Conservation (phyloP, 2,888 invertebrate genomes). For the Nomada hirtipes region DNA sequence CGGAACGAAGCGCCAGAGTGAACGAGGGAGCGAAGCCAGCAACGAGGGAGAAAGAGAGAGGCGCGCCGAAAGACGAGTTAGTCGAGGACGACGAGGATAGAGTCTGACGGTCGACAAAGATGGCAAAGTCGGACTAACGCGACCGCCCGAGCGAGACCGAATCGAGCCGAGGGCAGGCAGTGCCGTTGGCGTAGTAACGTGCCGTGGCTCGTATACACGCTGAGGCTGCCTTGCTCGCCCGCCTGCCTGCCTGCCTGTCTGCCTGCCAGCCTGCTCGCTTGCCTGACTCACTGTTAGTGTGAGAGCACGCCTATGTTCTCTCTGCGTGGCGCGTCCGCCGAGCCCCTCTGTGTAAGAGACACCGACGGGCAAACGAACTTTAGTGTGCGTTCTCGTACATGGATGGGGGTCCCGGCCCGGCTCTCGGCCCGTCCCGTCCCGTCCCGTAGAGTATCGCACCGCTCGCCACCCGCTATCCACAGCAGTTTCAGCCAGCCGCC, state of each 20-base stretch:
- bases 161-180: conserved; percentile 68
- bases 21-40: neutral
- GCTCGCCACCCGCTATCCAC: conserved; percentile 79
- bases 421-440: conserved; percentile 79
- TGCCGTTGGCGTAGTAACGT: conserved; percentile 77
- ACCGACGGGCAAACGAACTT: conserved; percentile 32
- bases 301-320: conserved; percentile 71
- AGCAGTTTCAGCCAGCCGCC: conserved; percentile 75
- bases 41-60: conserved; percentile 31
- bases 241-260: conserved; percentile 52
- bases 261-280: conserved; percentile 51
- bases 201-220: conserved; percentile 62
- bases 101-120: conserved; percentile 54
- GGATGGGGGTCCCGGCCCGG: conserved; percentile 77
- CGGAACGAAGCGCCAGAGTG: conserved; percentile 41
- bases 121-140: conserved; percentile 59
- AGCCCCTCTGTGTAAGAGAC: conserved; percentile 42
- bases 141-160: conserved; percentile 74
- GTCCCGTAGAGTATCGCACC: conserved; percentile 80
- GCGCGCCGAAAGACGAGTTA: conserved; percentile 64
- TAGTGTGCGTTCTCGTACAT: conserved; percentile 57
- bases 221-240: conserved; percentile 44
- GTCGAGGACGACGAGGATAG: conserved; percentile 58
- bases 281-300: conserved; percentile 67
- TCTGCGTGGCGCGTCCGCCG: conserved; percentile 68